Percentiles rank a stretch among this genome's conserved stretches.
phyloP scores from a whole-genome alignment of 2,113 vertebrate species.

The Petromus typicus region DNA sequence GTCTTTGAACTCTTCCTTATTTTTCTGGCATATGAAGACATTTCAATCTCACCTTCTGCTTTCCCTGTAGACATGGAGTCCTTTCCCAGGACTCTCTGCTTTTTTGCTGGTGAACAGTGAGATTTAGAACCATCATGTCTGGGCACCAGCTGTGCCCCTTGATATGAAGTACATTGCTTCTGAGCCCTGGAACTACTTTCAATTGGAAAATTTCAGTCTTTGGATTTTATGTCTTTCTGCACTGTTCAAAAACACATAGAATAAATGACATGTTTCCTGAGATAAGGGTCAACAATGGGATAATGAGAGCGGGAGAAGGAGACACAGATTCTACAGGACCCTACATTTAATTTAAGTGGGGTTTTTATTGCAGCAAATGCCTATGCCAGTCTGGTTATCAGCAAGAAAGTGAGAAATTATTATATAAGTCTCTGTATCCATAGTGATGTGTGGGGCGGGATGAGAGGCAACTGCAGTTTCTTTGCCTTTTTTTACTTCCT shows the following conservation, averaged over 20 bases:
- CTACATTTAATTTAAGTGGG: slow-evolving; percentile 18
- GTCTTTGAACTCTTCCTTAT: not conserved
- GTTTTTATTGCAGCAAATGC: not conserved
- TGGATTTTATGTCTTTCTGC: slow-evolving; percentile 46
- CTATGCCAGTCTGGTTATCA: not conserved
- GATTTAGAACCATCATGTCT: slow-evolving; percentile 12
- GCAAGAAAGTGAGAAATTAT: not conserved
- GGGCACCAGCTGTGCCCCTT: not conserved
- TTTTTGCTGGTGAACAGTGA: not conserved
- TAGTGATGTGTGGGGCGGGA: not conserved
- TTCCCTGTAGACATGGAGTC: not conserved
- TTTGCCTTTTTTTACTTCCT: too few species aligned
- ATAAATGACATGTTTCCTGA: slow-evolving; percentile 1
- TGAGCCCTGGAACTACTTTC: not conserved
- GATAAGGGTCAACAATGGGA: not conserved
- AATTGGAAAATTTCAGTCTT: not conserved
- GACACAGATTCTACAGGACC: not conserved
- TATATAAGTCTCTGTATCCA: not conserved
- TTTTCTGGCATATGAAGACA: not conserved
- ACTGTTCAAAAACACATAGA: not conserved
- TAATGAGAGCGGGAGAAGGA: not conserved
- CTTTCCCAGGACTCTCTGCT: not conserved
- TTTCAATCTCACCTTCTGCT: not conserved
- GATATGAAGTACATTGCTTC: not conserved
- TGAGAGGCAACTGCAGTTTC: not conserved